A percentile compares a stretch with the other conserved stretches of the same genome.
Conservation (phyloP, 2,113 vertebrate species). For the Colinus virginianus region DNA sequence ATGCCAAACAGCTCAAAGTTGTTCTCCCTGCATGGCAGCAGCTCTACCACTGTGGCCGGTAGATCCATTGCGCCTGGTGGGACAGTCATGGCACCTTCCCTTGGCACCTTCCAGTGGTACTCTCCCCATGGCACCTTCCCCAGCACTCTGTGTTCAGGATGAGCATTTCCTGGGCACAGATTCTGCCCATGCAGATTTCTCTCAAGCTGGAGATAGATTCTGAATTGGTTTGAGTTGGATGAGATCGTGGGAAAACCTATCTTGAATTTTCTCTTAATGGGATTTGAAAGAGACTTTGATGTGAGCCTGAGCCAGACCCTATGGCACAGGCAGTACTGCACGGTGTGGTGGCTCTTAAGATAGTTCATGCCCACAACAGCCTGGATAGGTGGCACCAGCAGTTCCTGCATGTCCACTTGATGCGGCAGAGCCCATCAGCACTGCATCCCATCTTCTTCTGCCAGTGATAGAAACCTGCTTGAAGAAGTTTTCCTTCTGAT, state of each 20-base stretch:
- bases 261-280: not conserved
- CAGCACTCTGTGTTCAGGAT: not conserved
- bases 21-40: not conserved
- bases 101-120: not conserved
- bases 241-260: not conserved
- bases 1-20: not conserved
- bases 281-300: not conserved
- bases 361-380: not conserved
- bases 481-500: not conserved
- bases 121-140: not conserved
- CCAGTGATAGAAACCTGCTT: not conserved
- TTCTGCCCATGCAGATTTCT: slow-evolving; percentile 35
- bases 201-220: not conserved
- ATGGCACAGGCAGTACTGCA: not conserved
- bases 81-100: not conserved
- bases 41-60: not conserved
- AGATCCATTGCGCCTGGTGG: not conserved
- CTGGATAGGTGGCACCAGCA: not conserved
- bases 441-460: fast-evolving
- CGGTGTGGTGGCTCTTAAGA: not conserved
- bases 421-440: not conserved
- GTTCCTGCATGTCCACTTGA: not conserved
- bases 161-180: slow-evolving; percentile 14
- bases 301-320: not conserved
- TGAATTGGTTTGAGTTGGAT: not conserved